A percentile compares a stretch with the other conserved stretches of the same genome.
Evolutionary conservation across 2,888 invertebrate genomes (phyloP).

Genomic region (Lacanobia oleracea): DNA sequence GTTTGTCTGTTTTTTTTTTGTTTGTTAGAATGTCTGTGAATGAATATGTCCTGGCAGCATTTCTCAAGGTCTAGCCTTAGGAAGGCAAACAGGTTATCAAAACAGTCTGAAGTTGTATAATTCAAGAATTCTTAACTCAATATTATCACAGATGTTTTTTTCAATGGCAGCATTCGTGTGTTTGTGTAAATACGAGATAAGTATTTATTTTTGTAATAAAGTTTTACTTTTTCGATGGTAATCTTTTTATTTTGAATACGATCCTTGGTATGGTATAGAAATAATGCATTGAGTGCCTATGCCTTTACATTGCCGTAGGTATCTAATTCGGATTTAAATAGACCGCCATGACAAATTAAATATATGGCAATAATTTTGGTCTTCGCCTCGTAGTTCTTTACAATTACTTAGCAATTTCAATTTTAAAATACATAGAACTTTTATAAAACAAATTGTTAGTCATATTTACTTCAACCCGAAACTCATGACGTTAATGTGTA

Average conservation of each 20-base stretch:
- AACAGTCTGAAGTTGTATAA: slow-evolving; percentile 42
- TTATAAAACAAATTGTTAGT: slow-evolving; percentile 1
- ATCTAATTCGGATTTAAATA: too few species aligned
- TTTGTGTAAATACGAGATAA: slow-evolving; percentile 36
- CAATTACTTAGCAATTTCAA: too few species aligned
- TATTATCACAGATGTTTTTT: slow-evolving; percentile 63
- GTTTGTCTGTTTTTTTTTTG: slow-evolving; percentile 11
- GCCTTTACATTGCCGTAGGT: too few species aligned
- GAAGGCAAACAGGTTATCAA: slow-evolving; percentile 50
- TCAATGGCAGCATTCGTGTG: slow-evolving; percentile 54
- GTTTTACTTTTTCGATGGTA: slow-evolving; percentile 15
- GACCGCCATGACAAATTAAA: too few species aligned
- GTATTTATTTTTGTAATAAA: slow-evolving; percentile 60
- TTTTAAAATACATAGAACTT: too few species aligned
- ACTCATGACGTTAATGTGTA: background rate
- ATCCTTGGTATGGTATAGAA: too few species aligned
- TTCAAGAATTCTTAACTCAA: slow-evolving; percentile 38
- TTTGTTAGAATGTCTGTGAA: slow-evolving; percentile 22
- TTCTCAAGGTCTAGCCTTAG: slow-evolving; percentile 45
- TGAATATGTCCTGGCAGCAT: slow-evolving; percentile 31
- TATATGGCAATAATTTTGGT: too few species aligned
- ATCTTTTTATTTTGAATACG: background rate
- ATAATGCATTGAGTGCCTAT: too few species aligned
- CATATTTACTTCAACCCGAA: slow-evolving; percentile 1
- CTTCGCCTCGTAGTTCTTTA: too few species aligned